Base-by-base conservation (phyloP, 2,888 invertebrate genomes). In the Caenorhabditis angaria region DNA sequence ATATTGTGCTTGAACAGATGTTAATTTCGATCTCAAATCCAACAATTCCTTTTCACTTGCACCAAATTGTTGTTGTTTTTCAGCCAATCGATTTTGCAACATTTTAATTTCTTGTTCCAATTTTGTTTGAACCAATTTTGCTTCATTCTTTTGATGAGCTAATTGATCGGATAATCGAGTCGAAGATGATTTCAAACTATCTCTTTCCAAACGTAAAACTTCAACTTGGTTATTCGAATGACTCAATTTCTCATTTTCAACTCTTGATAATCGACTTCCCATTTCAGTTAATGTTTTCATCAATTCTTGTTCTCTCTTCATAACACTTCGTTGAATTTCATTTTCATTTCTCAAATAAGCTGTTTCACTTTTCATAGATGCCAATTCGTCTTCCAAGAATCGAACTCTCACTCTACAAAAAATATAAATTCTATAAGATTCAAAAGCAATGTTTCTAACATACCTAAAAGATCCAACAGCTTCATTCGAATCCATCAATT, bases 211-310 rank as follows among this genome's bases (percentile, higher is more conserved):
- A 55, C 61, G 56, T 4, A 78, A 32, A 41, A 66, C 66, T n/a
- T 76, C 78, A 27, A 70, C 14, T 51, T 74, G 76, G 3, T 69
- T 69, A 20, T 59, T 69, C 18, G 64, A 50, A 20, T 68, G 62
- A 18, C 20, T 41, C 24, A 64, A 35, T 29, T 64, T 70, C 18
- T 79, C 73, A 5, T 70, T 35, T 58, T 79, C 70, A 18, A 79
- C 66, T 0, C 72, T 65, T 0, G 65, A 60, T 10, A 78, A 53
- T 29, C 70, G 55, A 5, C 50, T 65, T n/a, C 70, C 54, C 62
- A 78, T 58, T 35, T 78, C 76, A n/a, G 59, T 61, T 12, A 78
- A 57, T 8, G 78, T 73, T 53, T 56, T 58, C 63, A 70, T 67
- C 66, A 74, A 41, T 60, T 67, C 64, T 32, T 76, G 66, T 24